Percentiles rank a stretch among this genome's conserved stretches.
Evolutionary conservation across 2,888 invertebrate genomes (phyloP).

Genomic region (Coecobrya sp.): DNA sequence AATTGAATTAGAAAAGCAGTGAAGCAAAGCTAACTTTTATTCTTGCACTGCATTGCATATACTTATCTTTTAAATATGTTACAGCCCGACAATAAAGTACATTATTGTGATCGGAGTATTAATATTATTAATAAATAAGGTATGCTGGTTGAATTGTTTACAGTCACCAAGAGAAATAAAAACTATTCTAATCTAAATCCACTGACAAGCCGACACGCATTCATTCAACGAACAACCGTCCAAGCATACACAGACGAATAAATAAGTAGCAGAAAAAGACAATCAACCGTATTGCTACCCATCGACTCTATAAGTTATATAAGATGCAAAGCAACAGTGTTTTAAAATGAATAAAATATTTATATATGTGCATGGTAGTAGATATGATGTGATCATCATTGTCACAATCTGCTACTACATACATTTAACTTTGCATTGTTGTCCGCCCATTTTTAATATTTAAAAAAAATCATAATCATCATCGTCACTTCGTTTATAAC

Average conservation of each 20-base stretch:
- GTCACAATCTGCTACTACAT: not conserved
- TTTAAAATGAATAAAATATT: not conserved
- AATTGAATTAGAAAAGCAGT: slow-evolving; percentile 50
- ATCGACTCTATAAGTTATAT: not conserved
- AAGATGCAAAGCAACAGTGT: not conserved
- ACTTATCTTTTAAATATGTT: not conserved
- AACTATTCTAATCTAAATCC: slow-evolving; percentile 45
- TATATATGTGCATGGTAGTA: not conserved
- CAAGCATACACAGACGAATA: not conserved
- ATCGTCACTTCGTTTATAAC: not conserved
- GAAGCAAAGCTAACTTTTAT: slow-evolving; percentile 29
- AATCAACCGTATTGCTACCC: not conserved
- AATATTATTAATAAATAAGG: slow-evolving; percentile 22
- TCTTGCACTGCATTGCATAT: not conserved
- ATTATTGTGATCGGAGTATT: slow-evolving; percentile 8
- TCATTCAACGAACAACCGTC: not conserved
- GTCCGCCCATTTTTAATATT: slow-evolving; percentile 54
- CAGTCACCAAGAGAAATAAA: slow-evolving; percentile 14
- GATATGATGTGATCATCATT: slow-evolving; percentile 19
- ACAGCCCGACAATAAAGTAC: not conserved
- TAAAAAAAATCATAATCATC: not conserved
- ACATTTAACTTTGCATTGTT: slow-evolving; percentile 20
- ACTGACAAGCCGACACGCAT: slow-evolving; percentile 56
- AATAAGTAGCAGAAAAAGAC: not conserved
- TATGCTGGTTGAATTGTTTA: slow-evolving; percentile 49